Evolutionary conservation across 2,888 invertebrate species (phyloP), one percentile per base, ranked within the genome.

Genomic region (Macrophya alboannulata): DNA sequence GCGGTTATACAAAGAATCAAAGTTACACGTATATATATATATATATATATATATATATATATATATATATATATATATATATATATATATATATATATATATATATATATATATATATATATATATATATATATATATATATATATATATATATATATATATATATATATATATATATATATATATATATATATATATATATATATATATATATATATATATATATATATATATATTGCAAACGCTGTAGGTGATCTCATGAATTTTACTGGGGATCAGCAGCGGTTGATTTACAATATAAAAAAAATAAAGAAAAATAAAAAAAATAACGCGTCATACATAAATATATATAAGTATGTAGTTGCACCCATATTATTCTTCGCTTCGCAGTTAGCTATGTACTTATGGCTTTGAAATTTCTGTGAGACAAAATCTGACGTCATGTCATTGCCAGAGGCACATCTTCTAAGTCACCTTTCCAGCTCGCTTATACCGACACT

Each of bases 391-490:
- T 40, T 40, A 43, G 48, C 31, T 10, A 21, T 76, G n/a, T n/a
- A n/a, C 31, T 31, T 31, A 31, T 48, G 48, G 76, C 45, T 76
- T 48, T 48, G 10, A 76, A 31, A 76, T 76, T 76, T 76, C 31
- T 21, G 15, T 43, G 43, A 76, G 76, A 76, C 76, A 76, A 76
- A 76, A 43, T 76, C 45, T 76, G 76, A 76, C 76, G 48, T 48
- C 48, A 76, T 76, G 51, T 8, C 76, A 40, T 51, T 51, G 45
- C 76, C 76, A 51, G 48, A 37, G 76, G 76, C 48, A 25, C 40
- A 76, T 48, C 5, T 5, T 15, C 6, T 8, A 40, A 1, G 31
- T 31, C n/a, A 31, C 31, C 31, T 31, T 31, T 21, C 76, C 76
- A 76, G 48, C 76, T 76, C 48, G 48, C 51, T 40, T 12, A 25